phyloP scores from a whole-genome alignment of 64 coral and sea anemone species.

The Montipora foliosa region DNA sequence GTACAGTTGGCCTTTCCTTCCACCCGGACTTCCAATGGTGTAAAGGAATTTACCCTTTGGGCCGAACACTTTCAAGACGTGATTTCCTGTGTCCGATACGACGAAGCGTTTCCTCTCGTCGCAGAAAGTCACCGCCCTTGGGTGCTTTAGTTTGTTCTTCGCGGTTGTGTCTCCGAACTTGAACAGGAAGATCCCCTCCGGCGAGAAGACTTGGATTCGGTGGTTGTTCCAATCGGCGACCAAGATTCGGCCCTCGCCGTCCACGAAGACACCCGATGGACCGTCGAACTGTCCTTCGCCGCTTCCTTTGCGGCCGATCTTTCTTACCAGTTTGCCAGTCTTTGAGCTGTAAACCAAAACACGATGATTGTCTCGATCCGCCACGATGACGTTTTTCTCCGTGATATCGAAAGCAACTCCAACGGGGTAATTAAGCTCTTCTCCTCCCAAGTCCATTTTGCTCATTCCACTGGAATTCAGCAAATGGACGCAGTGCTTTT shows the following conservation, averaged over 20 bases:
- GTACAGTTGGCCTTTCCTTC: conserved; percentile 70
- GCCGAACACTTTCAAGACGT: conserved; percentile 89
- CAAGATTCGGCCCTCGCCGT: conserved; percentile 73
- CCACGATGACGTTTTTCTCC: conserved; percentile 72
- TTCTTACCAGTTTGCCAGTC: conserved; percentile 72
- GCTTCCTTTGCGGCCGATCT: conserved; percentile 76
- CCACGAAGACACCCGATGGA: conserved; percentile 81
- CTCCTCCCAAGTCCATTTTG: conserved; percentile 80
- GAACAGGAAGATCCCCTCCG: conserved; percentile 82
- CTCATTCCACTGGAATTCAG: conserved; percentile 71
- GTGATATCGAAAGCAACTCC: conserved; percentile 86
- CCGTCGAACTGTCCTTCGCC: conserved; percentile 89
- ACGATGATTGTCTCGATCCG: conserved; percentile 92
- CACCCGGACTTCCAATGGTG: conserved; percentile 76
- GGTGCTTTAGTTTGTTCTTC: conserved; percentile 75
- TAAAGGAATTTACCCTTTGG: conserved; percentile 65
- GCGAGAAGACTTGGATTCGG: conserved; percentile 85
- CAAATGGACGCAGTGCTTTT: conserved; percentile 85
- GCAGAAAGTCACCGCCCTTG: conserved; percentile 76
- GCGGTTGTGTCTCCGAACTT: conserved; percentile 74
- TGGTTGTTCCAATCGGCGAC: conserved; percentile 96
- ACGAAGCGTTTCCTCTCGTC: conserved; percentile 73
- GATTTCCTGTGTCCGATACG: conserved; percentile 94
- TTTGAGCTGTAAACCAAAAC: conserved; percentile 83
- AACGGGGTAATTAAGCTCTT: conserved; percentile 88